Conservation (phyloP, 2,888 invertebrate genomes). For the Chamaedrilus cognettii region DNA sequence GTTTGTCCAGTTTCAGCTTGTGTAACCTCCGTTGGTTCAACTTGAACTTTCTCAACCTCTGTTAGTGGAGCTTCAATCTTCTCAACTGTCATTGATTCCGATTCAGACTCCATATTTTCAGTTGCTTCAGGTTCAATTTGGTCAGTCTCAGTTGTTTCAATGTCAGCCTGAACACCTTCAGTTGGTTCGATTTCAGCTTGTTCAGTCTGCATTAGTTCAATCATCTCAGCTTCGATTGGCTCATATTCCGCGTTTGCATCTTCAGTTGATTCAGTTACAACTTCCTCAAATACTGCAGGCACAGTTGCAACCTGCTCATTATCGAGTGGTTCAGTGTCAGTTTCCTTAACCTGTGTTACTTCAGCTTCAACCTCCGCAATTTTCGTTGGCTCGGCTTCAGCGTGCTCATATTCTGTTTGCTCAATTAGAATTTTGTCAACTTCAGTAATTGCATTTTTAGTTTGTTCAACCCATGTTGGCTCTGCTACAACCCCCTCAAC, state of each 20-base stretch:
- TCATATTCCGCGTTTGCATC: constrained; percentile 1
- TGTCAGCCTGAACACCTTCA: background rate
- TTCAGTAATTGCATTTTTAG: no score
- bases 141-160: background rate
- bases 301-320: background rate
- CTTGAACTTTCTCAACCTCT: no score
- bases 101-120: background rate
- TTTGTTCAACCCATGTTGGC: no score
- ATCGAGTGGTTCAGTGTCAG: background rate
- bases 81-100: background rate
- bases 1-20: no score
- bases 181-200: background rate
- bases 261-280: background rate
- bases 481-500: no score
- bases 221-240: no score
- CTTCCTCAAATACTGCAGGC: background rate
- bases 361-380: background rate
- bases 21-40: no score
- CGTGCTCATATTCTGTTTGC: no score
- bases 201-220: no score
- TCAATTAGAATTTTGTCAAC: no score
- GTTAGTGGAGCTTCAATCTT: background rate
- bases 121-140: no score
- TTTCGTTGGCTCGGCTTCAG: background rate
- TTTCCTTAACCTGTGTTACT: no score